Evolutionary conservation across 2,888 invertebrate genomes (phyloP).

Genomic region (Cryptophagus acutangulus): DNA sequence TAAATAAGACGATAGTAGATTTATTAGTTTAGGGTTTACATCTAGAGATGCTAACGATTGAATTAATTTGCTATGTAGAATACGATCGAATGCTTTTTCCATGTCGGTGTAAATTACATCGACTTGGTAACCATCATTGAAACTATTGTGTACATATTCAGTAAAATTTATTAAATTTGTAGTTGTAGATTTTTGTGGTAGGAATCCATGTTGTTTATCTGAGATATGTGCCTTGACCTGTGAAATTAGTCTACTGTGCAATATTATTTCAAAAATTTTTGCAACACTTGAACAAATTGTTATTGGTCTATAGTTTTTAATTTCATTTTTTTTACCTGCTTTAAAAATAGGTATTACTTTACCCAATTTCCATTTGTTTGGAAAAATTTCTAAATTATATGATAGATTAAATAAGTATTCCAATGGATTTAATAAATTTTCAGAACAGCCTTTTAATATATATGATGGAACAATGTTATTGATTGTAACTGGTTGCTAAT

Average conservation of each 20-base stretch:
- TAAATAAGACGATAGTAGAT: neutral
- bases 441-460: too few relatives aligned
- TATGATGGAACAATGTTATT: too few relatives aligned
- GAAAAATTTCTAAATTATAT: too few relatives aligned
- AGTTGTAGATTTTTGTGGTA: constrained; percentile 10
- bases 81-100: constrained; percentile 8
- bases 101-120: constrained; percentile 7
- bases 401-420: too few relatives aligned
- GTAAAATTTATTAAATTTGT: constrained; percentile 10
- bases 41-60: neutral
- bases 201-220: constrained; percentile 9
- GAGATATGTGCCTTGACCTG: constrained; percentile 8
- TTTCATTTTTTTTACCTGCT: neutral
- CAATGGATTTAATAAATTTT: too few relatives aligned
- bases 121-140: constrained; percentile 6
- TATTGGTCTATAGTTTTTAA: constrained; percentile 12
- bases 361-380: constrained; percentile 6
- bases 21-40: neutral
- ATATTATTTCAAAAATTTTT: constrained; percentile 6
- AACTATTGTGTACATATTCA: neutral
- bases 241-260: constrained; percentile 4
- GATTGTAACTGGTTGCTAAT: too few relatives aligned
- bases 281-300: constrained; percentile 11
- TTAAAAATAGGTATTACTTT: neutral
- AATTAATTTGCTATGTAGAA: neutral